A percentile compares a stretch with the other conserved stretches of the same genome.
phyloP scores from a whole-genome alignment of 1,140 invertebrate genomes.

The Drosophila bocki region DNA sequence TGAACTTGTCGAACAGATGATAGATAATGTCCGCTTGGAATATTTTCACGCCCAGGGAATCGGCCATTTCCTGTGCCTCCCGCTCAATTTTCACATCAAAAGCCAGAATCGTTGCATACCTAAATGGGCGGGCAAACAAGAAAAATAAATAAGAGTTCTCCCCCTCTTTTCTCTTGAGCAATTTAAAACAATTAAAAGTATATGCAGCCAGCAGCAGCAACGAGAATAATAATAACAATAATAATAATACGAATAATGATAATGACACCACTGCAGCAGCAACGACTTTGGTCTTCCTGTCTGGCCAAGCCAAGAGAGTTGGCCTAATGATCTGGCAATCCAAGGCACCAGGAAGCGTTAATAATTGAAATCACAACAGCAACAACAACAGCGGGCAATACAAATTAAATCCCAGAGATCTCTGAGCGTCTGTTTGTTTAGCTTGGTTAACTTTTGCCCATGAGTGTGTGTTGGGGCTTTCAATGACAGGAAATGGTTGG shows the following conservation, averaged over 20 bases:
- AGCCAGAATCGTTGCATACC: constrained; percentile 98
- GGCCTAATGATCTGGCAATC: constrained; percentile 65
- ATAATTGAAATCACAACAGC: constrained; percentile 69
- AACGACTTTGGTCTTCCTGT: constrained; percentile 37
- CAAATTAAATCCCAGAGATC: constrained; percentile 15
- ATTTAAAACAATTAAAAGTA: constrained; percentile 70
- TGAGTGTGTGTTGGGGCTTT: constrained; percentile 38
- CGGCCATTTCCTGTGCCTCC: constrained; percentile 98
- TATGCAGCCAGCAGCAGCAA: constrained; percentile 27
- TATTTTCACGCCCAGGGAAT: constrained; percentile 96
- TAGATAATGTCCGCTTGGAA: constrained; percentile 99
- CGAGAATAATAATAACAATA: constrained; percentile 52
- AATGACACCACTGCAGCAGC: constrained; percentile 44
- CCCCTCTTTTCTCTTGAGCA: not conserved
- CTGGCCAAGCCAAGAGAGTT: constrained; percentile 12
- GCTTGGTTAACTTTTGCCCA: constrained; percentile 58
- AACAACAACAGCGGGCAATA: constrained; percentile 16
- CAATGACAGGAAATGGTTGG: constrained; percentile 76
- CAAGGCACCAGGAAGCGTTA: constrained; percentile 64
- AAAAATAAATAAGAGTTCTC: not conserved
- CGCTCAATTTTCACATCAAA: constrained; percentile 99
- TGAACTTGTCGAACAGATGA: constrained; percentile 99
- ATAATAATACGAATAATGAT: constrained; percentile 63
- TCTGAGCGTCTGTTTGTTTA: constrained; percentile 37
- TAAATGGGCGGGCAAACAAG: constrained; percentile 75